phyloP scores from a whole-genome alignment of 2,888 invertebrate species.

The Drosophila imparisetae region DNA sequence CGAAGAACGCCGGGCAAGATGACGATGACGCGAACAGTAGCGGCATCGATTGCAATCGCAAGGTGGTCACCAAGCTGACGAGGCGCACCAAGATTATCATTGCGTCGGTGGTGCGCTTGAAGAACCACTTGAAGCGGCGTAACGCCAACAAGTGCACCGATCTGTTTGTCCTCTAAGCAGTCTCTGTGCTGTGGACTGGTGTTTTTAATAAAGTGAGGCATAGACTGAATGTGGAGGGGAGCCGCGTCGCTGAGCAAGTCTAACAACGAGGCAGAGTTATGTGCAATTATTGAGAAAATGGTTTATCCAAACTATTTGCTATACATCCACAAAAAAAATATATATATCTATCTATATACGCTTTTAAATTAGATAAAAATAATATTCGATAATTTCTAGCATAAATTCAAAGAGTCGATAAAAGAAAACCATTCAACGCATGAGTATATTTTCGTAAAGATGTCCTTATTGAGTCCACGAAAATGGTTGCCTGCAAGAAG shows the following conservation, averaged over 20 bases:
- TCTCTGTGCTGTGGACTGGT: not conserved
- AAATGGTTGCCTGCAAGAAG: not conserved
- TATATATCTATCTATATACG: not conserved
- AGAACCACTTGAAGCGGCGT: constrained; percentile 82
- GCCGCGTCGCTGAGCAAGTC: not conserved
- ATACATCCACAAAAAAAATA: not conserved
- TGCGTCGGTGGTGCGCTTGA: constrained; percentile 83
- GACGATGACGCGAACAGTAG: constrained; percentile 14
- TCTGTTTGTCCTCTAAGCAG: constrained; percentile 83
- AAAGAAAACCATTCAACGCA: not conserved
- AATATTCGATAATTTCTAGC: not conserved
- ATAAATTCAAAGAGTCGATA: not conserved
- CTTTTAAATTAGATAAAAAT: not conserved
- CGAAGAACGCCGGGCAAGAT: not conserved
- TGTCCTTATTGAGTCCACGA: not conserved
- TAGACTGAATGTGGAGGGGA: constrained; percentile 10
- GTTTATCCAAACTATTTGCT: not conserved
- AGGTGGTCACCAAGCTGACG: constrained; percentile 82
- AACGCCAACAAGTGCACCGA: constrained; percentile 84
- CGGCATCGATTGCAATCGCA: constrained; percentile 69
- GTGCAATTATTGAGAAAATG: not conserved
- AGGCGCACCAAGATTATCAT: constrained; percentile 83
- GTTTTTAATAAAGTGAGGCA: not conserved
- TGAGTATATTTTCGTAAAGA: not conserved
- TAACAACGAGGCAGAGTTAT: not conserved